Conservation (phyloP, 2,797 vertebrate genomes). For the Otolemur crassicaudatus region DNA sequence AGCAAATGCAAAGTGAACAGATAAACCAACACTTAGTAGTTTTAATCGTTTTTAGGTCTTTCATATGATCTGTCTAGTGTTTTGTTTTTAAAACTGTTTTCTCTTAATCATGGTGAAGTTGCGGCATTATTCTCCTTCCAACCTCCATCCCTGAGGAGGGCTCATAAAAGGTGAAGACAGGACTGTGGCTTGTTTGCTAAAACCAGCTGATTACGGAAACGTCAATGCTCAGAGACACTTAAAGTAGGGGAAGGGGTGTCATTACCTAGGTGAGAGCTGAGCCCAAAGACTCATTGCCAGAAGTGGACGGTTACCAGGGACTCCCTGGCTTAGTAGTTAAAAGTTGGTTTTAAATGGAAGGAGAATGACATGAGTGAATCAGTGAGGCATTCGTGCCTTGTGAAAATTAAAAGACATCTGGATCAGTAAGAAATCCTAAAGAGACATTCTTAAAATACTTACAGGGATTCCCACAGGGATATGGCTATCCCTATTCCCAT, state of each 20-base stretch:
- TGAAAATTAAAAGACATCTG: neutral
- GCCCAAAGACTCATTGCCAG: neutral
- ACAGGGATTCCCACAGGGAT: no score
- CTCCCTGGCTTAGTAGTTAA: neutral
- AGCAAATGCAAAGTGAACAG: neutral
- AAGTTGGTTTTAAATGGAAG: neutral
- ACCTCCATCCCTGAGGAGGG: neutral
- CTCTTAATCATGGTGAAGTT: neutral
- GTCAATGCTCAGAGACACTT: neutral
- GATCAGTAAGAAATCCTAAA: neutral
- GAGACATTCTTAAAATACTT: neutral
- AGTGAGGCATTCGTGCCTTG: neutral
- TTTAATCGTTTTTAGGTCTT: neutral
- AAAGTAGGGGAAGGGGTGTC: neutral
- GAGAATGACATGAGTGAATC: neutral
- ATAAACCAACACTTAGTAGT: neutral
- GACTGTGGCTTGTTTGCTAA: neutral
- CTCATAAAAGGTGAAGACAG: neutral
- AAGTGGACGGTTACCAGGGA: neutral
- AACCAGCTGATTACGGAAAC: neutral
- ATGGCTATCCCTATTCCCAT: no score
- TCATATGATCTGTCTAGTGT: neutral
- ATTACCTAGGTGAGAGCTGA: neutral
- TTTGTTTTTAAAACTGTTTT: neutral
- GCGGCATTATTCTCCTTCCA: neutral